phyloP scores from a whole-genome alignment of 2,113 vertebrate genomes.

The Drymodes brunneopygia region DNA sequence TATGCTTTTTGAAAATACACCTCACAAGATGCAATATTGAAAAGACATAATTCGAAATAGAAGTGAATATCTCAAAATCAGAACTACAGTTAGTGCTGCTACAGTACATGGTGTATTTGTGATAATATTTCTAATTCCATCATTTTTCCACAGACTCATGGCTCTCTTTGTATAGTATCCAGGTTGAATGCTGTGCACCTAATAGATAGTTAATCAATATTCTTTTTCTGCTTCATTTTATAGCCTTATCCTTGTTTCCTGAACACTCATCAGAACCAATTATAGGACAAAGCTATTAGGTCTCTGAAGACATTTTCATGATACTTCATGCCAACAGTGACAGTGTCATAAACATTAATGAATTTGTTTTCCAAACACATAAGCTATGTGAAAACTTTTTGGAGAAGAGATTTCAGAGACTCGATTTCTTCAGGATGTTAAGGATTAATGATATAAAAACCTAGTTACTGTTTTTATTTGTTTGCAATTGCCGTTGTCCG shows the following conservation, averaged over 20 bases:
- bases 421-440: neutral
- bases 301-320: neutral
- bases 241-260: neutral
- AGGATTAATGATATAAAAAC: neutral
- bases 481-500: neutral
- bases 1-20: neutral
- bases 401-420: neutral
- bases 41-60: neutral
- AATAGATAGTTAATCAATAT: neutral
- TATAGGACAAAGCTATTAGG: neutral
- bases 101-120: neutral
- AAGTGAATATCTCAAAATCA: neutral
- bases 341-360: neutral
- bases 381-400: neutral
- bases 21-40: neutral
- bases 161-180: neutral
- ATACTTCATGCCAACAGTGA: neutral
- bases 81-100: neutral
- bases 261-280: neutral
- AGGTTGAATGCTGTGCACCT: neutral
- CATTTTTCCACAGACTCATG: neutral
- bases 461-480: neutral
- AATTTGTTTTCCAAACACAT: neutral
- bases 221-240: neutral
- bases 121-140: neutral